Conservation (phyloP, 1,140 invertebrate genomes). For the Stenopsyche tienmushanensis region DNA sequence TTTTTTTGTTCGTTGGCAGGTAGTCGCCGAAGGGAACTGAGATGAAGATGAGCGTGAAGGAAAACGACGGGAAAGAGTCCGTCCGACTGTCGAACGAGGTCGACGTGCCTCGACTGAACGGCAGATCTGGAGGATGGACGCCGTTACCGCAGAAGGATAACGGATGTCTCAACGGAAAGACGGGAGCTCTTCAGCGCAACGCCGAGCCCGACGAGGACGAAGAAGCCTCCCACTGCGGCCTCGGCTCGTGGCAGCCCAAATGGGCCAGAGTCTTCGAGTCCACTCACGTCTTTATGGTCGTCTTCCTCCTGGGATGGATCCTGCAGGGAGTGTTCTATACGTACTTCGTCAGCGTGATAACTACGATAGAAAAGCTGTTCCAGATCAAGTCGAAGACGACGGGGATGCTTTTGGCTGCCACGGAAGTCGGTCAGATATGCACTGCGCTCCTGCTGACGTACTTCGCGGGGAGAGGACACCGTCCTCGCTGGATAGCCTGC, state of each 20-base stretch:
- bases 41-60: constrained; percentile 14
- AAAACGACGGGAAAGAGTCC: constrained; percentile 9
- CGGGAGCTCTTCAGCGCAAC: not conserved
- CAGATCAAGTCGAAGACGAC: constrained; percentile 94
- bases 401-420: constrained; percentile 89
- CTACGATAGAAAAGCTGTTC: constrained; percentile 95
- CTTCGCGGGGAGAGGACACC: constrained; percentile 88
- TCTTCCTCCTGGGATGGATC: constrained; percentile 87
- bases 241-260: constrained; percentile 66
- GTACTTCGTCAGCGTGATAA: constrained; percentile 95
- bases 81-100: not conserved
- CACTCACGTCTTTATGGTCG: constrained; percentile 85
- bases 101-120: constrained; percentile 18
- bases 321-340: constrained; percentile 93
- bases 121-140: constrained; percentile 25
- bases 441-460: constrained; percentile 88
- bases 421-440: constrained; percentile 92
- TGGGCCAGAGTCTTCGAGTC: constrained; percentile 80
- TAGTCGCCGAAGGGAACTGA: not conserved
- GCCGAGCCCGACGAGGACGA: constrained; percentile 46
- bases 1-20: not conserved
- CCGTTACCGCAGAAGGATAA: constrained; percentile 24
- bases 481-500: constrained; percentile 94
- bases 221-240: constrained; percentile 63
- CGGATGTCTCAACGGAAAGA: constrained; percentile 19